These are phyloP conservation scores for Trinectes maculatus DNA, from an alignment of 2,113 vertebrate species.

Conservation along the genomic window DNA sequence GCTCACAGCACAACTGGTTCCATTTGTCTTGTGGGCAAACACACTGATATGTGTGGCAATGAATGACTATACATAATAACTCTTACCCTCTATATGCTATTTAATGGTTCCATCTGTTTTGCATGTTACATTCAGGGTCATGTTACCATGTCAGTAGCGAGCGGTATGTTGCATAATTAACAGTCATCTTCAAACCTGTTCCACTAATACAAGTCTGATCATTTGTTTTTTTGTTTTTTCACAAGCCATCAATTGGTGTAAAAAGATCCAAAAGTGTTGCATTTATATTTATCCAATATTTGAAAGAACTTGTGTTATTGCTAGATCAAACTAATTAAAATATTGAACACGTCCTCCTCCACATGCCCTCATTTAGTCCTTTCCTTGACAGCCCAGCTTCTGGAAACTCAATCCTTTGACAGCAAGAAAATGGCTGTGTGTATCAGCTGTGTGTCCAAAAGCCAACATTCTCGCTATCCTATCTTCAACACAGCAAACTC, in stretches of 20 bases:
- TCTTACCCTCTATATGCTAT: conserved; percentile 1
- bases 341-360: conserved; percentile 4
- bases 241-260: not conserved
- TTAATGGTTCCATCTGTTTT: conserved; percentile 29
- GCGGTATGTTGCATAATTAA: not conserved
- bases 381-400: conserved; percentile 37
- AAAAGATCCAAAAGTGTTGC: not conserved
- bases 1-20: conserved; percentile 55
- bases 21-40: conserved; percentile 36
- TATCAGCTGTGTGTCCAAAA: conserved; percentile 28
- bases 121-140: conserved; percentile 6
- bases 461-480: conserved; percentile 59
- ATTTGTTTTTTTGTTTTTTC: conserved; percentile 17
- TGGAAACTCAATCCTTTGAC: conserved; percentile 18
- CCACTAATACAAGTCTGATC: conserved; percentile 10
- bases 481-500: conserved; percentile 43
- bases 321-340: conserved; percentile 12
- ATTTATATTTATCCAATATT: not conserved
- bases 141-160: not conserved
- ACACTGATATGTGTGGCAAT: conserved; percentile 26
- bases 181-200: not conserved
- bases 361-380: conserved; percentile 31
- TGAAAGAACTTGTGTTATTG: not conserved
- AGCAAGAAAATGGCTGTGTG: conserved; percentile 38
- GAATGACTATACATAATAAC: conserved; percentile 28